Percentiles rank a stretch among this genome's conserved stretches.
Evolutionary conservation across 2,113 vertebrate species (phyloP).

Genomic region (Corythaixoides concolor): DNA sequence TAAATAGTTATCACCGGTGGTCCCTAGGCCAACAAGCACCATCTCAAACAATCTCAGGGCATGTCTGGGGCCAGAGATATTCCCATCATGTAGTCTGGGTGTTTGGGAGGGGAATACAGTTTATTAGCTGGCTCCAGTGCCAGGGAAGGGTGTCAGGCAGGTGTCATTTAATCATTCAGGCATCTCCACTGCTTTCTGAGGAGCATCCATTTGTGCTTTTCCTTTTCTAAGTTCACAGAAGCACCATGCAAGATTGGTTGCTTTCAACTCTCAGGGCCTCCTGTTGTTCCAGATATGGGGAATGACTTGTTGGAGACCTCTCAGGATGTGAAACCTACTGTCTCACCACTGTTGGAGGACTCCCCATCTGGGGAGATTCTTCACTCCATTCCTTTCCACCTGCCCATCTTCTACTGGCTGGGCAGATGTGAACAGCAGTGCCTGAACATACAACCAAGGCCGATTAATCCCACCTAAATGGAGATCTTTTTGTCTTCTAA

Average conservation of each 20-base stretch:
- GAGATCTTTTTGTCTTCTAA: neutral
- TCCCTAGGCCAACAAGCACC: neutral
- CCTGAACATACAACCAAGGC: neutral
- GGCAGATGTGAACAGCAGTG: neutral
- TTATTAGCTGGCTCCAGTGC: neutral
- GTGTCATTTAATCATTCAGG: neutral
- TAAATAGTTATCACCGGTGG: neutral
- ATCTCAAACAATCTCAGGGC: neutral
- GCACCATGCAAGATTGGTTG: neutral
- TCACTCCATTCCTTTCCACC: neutral
- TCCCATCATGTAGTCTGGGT: neutral
- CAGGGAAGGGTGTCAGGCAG: neutral
- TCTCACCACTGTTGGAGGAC: neutral
- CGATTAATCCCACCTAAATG: neutral
- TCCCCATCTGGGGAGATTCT: neutral
- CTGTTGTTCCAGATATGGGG: neutral
- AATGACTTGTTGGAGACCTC: neutral
- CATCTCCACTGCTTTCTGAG: neutral
- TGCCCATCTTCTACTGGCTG: neutral
- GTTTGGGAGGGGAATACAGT: neutral
- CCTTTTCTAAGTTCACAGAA: neutral
- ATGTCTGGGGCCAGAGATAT: neutral
- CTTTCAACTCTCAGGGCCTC: neutral
- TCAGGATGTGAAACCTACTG: neutral
- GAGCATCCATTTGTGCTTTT: neutral